A percentile compares a stretch with the other conserved stretches of the same genome.
These are phyloP conservation scores for Sceloporus undulatus DNA, from an alignment of 2,113 vertebrate species.

Conservation along the genomic window DNA sequence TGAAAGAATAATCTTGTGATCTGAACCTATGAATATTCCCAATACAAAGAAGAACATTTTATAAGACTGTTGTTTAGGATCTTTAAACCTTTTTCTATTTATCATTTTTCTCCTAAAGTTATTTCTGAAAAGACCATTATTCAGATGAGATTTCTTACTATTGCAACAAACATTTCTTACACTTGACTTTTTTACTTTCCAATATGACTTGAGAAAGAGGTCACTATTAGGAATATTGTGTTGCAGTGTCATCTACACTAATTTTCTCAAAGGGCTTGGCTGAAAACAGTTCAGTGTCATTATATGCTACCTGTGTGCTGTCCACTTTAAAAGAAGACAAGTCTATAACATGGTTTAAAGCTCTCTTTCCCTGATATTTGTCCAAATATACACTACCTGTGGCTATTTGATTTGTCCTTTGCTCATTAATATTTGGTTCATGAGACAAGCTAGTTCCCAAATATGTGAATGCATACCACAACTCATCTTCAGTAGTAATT, in stretches of 20 bases:
- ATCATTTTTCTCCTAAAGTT: not conserved
- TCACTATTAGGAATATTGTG: not conserved
- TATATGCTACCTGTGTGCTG: not conserved
- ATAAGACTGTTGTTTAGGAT: too few relatives aligned
- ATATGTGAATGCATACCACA: slow-evolving; percentile 38
- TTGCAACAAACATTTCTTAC: too few relatives aligned
- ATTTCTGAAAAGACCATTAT: not conserved
- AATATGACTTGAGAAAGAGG: not conserved
- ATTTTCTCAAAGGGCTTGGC: not conserved
- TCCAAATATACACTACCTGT: slow-evolving; percentile 12
- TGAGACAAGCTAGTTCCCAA: slow-evolving; percentile 28
- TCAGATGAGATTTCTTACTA: not conserved
- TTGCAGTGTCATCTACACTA: not conserved
- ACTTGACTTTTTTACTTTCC: not conserved
- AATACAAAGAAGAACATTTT: too few relatives aligned
- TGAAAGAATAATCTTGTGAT: not conserved
- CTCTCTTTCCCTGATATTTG: not conserved
- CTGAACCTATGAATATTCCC: too few relatives aligned
- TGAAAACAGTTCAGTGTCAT: not conserved
- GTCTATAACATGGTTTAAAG: slow-evolving; percentile 1
- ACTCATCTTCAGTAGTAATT: slow-evolving; percentile 27
- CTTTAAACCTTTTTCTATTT: not conserved
- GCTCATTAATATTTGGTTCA: slow-evolving; percentile 43
- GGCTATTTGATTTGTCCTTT: slow-evolving; percentile 39
- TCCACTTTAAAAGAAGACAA: slow-evolving; percentile 3